Evolutionary conservation across 2,888 invertebrate species (phyloP).

Genomic region (Aphidius colemani): DNA sequence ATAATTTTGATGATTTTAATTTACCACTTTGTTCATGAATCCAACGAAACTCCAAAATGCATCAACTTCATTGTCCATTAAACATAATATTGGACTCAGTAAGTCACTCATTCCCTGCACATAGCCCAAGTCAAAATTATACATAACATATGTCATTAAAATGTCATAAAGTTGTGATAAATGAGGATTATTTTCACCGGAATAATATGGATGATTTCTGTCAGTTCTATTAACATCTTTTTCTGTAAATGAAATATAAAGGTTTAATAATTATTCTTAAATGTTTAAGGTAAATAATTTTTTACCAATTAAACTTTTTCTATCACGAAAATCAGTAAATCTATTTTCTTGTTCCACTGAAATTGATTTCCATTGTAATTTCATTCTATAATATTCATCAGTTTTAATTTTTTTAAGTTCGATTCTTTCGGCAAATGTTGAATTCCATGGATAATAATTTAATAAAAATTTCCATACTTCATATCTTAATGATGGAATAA

Average conservation of each 20-base stretch:
- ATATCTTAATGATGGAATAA: slow-evolving; percentile 74
- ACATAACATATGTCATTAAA: slow-evolving; percentile 98
- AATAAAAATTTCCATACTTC: slow-evolving; percentile 96
- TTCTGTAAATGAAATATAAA: slow-evolving; percentile 61
- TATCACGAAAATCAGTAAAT: slow-evolving; percentile 85
- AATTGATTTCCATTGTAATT: slow-evolving; percentile 94
- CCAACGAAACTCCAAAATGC: slow-evolving; percentile 99
- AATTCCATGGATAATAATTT: slow-evolving; percentile 85
- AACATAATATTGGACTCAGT: slow-evolving; percentile 86
- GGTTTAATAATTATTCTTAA: not conserved
- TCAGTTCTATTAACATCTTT: slow-evolving; percentile 98
- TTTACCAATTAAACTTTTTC: slow-evolving; percentile 81
- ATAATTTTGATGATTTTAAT: not conserved
- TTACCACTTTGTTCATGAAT: slow-evolving; percentile 82
- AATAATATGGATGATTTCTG: slow-evolving; percentile 84
- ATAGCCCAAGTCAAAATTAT: slow-evolving; percentile 96
- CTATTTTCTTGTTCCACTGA: slow-evolving; percentile 83
- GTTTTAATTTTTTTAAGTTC: slow-evolving; percentile 73
- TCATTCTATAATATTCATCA: slow-evolving; percentile 93
- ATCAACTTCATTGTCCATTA: slow-evolving; percentile 92
- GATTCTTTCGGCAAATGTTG: slow-evolving; percentile 73
- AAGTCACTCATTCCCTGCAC: slow-evolving; percentile 98
- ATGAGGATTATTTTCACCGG: slow-evolving; percentile 93
- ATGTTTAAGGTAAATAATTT: slow-evolving; percentile 52
- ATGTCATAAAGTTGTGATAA: slow-evolving; percentile 84